Base-by-base conservation (phyloP, 2,888 invertebrate genomes). In the Nomada flava region DNA sequence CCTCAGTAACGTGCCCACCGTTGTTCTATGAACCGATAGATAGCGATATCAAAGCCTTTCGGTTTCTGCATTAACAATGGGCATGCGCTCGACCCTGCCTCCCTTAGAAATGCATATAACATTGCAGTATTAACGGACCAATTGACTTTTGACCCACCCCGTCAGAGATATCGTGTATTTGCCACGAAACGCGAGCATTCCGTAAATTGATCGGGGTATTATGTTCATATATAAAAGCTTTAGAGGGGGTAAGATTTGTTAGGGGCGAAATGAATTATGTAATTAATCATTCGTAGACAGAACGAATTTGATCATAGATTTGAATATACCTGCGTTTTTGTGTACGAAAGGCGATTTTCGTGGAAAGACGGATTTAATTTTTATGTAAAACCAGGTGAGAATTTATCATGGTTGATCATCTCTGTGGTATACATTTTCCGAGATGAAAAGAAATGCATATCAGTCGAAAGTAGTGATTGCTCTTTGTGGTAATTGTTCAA, bases 1-100 rank as follows among this genome's bases (percentile, higher is more conserved):
- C 68, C 76, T 63, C 60, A 76, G 69, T 57, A 63, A 60, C 65
- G 52, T 76, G 69, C 63, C 55, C 70, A 65, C 63, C 29, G 75
- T 82, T 86, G 79, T 86, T 88, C 84, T 74, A 76, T 67, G 81
- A 80, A 79, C 76, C 85, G 80, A 84, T 87, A 88, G 90, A 90
- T 89, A 90, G 79, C 84, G 65, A 82, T 86, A 89, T 89, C 86
- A 65, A 79, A 76, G 68, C 59, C 76, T 77, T 71, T 79, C 69
- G 60, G 74, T 77, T 53, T 57, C 59, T 64, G 26, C 67, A 63
- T 78, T 79, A 74, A 76, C 85, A 71, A 84, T 79, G 73, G 68
- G 60, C 65, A 42, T 59, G 63, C 42, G 55, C 52, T 42, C 26
- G n/a, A 42, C 59, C 15, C n/a, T 65, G 42, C 36, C 52, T 23